phyloP scores from a whole-genome alignment of 2,888 invertebrate genomes.

The Chironomus tentans region DNA sequence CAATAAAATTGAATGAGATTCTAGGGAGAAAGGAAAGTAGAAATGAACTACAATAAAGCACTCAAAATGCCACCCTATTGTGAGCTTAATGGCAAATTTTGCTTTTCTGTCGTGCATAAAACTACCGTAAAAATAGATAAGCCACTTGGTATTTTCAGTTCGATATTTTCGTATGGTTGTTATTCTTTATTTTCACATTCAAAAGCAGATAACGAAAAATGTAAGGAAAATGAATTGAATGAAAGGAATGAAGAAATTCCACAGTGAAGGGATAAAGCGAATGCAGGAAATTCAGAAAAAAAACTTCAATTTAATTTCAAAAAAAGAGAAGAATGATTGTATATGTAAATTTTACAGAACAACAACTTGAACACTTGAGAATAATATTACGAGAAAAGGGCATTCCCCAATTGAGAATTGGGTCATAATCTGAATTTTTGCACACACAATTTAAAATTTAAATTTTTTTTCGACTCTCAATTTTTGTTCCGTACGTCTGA shows the following conservation, averaged over 20 bases:
- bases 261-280: background rate
- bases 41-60: background rate
- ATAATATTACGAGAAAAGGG: background rate
- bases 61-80: background rate
- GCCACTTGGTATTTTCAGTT: background rate
- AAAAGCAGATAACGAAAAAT: background rate
- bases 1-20: background rate
- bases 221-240: background rate
- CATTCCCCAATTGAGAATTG: conserved; percentile 12
- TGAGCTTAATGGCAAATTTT: background rate
- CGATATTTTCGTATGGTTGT: background rate
- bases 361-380: background rate
- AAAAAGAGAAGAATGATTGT: background rate
- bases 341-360: background rate
- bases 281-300: background rate
- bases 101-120: background rate
- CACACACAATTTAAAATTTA: conserved; percentile 2
- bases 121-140: background rate
- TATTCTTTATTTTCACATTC: background rate
- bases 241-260: background rate
- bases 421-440: conserved; percentile 2
- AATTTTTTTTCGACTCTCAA: background rate
- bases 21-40: background rate
- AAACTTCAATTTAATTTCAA: background rate
- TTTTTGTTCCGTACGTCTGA: no score